Conservation (phyloP, 2,797 vertebrate genomes). For the Erpetoichthys calabaricus region DNA sequence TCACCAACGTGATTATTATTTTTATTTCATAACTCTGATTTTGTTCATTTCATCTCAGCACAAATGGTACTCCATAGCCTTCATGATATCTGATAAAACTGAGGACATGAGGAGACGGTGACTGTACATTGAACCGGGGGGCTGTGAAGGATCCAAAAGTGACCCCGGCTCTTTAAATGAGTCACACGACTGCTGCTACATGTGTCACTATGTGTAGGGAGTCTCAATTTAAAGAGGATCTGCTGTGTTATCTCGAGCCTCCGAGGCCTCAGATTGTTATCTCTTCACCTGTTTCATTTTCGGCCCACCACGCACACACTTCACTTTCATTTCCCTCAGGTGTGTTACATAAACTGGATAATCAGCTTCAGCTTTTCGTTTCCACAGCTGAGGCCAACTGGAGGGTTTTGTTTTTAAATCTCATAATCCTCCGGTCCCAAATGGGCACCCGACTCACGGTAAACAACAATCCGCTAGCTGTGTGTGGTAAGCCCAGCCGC, state of each 20-base stretch:
- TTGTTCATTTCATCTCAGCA: too few species aligned
- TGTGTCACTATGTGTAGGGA: too few species aligned
- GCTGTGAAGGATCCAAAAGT: too few species aligned
- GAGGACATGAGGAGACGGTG: too few species aligned
- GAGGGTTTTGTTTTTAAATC: constrained; percentile 7
- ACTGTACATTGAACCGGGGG: too few species aligned
- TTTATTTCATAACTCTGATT: too few species aligned
- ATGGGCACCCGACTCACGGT: neutral
- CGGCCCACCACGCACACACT: constrained; percentile 15
- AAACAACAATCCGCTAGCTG: neutral
- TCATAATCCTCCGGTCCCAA: constrained; percentile 5
- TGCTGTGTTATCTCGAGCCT: constrained; percentile 21
- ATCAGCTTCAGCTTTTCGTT: constrained; percentile 4
- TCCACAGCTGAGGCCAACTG: constrained; percentile 8
- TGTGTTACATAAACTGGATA: constrained; percentile 11
- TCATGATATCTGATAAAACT: too few species aligned
- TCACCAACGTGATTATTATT: too few species aligned
- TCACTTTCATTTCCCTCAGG: constrained; percentile 1
- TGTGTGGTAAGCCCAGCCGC: too few species aligned
- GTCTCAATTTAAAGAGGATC: constrained; percentile 15
- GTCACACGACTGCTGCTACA: too few species aligned
- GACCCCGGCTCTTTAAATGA: too few species aligned
- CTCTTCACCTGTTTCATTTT: constrained; percentile 8
- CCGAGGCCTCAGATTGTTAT: constrained; percentile 6
- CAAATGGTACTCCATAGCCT: too few species aligned